A percentile compares a stretch with the other conserved stretches of the same genome.
These are phyloP conservation scores for Neoniphon sammara DNA, from an alignment of 2,797 vertebrate species.

Conservation along the genomic window DNA sequence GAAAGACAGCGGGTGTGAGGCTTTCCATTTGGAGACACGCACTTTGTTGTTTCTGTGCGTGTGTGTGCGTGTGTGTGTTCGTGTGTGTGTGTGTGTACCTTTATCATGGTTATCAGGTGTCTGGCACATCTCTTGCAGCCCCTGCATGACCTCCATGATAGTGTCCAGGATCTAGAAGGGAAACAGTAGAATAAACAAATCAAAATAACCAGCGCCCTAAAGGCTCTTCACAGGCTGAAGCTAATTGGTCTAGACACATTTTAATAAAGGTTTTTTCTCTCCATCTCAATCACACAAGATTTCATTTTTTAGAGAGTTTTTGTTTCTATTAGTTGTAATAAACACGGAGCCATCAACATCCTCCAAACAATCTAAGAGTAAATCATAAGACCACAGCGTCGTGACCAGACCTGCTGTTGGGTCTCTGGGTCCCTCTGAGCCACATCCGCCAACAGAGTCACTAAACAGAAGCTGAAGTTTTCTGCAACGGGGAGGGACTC, in stretches of 20 bases:
- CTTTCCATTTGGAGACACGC: neutral
- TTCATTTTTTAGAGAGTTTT: too few species aligned
- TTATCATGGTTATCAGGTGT: constrained; percentile 92
- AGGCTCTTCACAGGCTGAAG: too few species aligned
- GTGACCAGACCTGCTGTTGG: constrained; percentile 85
- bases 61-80: constrained; percentile 4
- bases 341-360: neutral
- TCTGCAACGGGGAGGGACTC: constrained; percentile 93
- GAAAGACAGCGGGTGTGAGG: constrained; percentile 7
- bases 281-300: too few species aligned
- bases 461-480: constrained; percentile 96
- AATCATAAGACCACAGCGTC: neutral
- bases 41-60: neutral
- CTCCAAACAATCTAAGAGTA: neutral
- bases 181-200: constrained; percentile 20
- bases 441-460: constrained; percentile 93
- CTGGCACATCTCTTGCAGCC: constrained; percentile 92
- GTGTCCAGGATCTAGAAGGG: constrained; percentile 88
- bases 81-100: constrained; percentile 79
- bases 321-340: too few species aligned
- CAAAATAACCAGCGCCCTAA: neutral
- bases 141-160: constrained; percentile 90
- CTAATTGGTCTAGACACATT: too few species aligned
- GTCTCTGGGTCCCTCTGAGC: constrained; percentile 88
- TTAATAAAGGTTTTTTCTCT: too few species aligned